phyloP scores from a whole-genome alignment of 1,140 invertebrate genomes.

The Augochlora pura region DNA sequence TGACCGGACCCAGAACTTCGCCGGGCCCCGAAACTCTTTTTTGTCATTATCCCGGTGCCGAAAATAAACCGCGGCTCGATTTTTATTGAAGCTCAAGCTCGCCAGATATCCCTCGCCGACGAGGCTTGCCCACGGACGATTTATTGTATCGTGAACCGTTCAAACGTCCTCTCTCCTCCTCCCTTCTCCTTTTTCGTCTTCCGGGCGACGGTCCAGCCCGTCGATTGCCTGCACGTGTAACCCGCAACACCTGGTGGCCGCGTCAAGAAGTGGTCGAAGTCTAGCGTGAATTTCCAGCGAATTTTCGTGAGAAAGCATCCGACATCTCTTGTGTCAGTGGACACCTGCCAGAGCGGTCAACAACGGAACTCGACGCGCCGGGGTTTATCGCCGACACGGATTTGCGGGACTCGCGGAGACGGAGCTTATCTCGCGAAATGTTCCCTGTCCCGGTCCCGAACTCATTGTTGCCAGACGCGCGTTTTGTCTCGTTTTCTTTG shows the following conservation, averaged over 20 bases:
- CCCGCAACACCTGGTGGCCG: conserved; percentile 25
- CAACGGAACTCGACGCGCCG: conserved; percentile 11
- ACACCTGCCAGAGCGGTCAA: conserved; percentile 38
- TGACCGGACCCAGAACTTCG: conserved; percentile 30
- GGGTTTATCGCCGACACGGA: conserved; percentile 43
- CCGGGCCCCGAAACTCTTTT: not conserved
- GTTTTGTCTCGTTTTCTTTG: too few relatives aligned
- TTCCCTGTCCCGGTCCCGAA: conserved; percentile 22
- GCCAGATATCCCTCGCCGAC: not conserved
- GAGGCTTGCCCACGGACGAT: not conserved
- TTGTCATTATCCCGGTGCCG: not conserved
- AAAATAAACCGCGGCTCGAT: conserved; percentile 16
- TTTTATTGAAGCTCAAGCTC: conserved; percentile 14
- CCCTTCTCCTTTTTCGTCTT: not conserved
- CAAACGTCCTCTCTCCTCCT: not conserved
- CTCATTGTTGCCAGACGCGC: not conserved
- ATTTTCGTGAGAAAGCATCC: conserved; percentile 53
- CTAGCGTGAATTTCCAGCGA: conserved; percentile 50
- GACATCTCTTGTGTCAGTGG: not conserved
- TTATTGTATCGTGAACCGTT: not conserved
- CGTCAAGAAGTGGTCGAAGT: conserved; percentile 25
- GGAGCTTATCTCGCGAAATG: conserved; percentile 51
- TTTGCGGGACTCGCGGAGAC: conserved; percentile 26
- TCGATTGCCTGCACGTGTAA: conserved; percentile 1
- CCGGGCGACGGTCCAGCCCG: not conserved